These are phyloP conservation scores for Gisinianus flammeolus DNA, from an alignment of 2,888 invertebrate species.

Conservation along the genomic window DNA sequence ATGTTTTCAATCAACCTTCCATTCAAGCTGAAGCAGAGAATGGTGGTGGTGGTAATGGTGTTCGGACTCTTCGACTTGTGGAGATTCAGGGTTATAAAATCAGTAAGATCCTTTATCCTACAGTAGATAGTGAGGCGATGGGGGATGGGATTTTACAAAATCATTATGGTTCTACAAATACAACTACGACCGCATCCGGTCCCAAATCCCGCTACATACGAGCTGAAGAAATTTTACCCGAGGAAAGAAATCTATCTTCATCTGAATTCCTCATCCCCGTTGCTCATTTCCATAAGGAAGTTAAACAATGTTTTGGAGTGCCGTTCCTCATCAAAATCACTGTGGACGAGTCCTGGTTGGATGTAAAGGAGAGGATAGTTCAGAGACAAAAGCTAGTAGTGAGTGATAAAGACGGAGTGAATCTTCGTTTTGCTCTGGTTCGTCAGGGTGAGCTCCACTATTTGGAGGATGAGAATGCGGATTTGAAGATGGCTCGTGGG, in stretches of 20 bases:
- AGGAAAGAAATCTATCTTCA: constrained; percentile 80
- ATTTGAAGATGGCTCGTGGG: constrained; percentile 46
- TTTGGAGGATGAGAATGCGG: constrained; percentile 56
- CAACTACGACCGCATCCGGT: too few relatives aligned
- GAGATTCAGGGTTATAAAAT: too few relatives aligned
- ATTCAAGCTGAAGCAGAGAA: too few relatives aligned
- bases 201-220: constrained; percentile 50
- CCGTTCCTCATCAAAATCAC: constrained; percentile 81
- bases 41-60: too few relatives aligned
- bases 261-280: constrained; percentile 94
- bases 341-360: constrained; percentile 54
- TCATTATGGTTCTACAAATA: too few relatives aligned
- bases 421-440: constrained; percentile 56
- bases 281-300: constrained; percentile 89
- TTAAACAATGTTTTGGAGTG: constrained; percentile 79
- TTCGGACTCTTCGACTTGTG: too few relatives aligned
- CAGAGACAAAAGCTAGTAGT: constrained; percentile 46
- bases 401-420: constrained; percentile 58
- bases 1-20: too few relatives aligned
- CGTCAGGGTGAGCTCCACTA: constrained; percentile 53
- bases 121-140: too few relatives aligned
- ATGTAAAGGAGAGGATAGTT: constrained; percentile 39
- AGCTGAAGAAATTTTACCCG: constrained; percentile 86
- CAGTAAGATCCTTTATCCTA: too few relatives aligned
- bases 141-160: too few relatives aligned